Base-by-base conservation (phyloP, 2,888 invertebrate species). In the Octonoba sinensis region DNA sequence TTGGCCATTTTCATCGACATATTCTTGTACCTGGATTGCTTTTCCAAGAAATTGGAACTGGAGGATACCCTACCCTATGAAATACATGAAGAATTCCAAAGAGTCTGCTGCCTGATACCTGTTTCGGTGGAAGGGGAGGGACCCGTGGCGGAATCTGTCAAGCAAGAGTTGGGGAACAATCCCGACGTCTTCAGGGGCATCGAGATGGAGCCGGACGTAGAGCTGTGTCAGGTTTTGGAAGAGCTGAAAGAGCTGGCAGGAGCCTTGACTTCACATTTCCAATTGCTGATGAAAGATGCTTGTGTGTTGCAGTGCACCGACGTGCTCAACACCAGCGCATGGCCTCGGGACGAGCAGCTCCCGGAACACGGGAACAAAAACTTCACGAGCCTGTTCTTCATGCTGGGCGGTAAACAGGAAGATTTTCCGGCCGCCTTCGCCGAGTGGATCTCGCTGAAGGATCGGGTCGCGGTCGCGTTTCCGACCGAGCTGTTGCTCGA, bases 1-100 rank as follows among this genome's bases (percentile, higher is more conserved):
- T 18, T 79, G 44, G 79, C 72, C 27, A 16, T 79, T 18, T 27
- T 60, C 1, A 57, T 79, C 2, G 79, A 79, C 16, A 44, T 79
- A 13, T 66, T 79, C n/a, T 27, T 16, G n/a, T 67, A 72, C 36
- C 18, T 79, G 24, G 56, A 18, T 46, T 24, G 54, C 20, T 67
- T 79, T 67, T 22, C 60, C 12, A 4, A 44, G 2, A 15, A 66
- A 46, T 15, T 73, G 6, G 20, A 72, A 59, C 47, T 46, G 18
- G 24, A 72, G n/a, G 44, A 54, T 11, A 27, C 51, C 1, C 13
- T 75, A 47, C 66, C 60, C 6, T 79, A 27, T 54, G 44, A 59
- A 24, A 36, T 62, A 4, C 27, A 51, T 8, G 16, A 27, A 1
- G 22, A 36, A 27, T 36, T 79, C 13, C 46, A 62, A 6, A 49